Evolutionary conservation across 2,113 vertebrate species (phyloP).

Genomic region (Corydoras maculifer): DNA sequence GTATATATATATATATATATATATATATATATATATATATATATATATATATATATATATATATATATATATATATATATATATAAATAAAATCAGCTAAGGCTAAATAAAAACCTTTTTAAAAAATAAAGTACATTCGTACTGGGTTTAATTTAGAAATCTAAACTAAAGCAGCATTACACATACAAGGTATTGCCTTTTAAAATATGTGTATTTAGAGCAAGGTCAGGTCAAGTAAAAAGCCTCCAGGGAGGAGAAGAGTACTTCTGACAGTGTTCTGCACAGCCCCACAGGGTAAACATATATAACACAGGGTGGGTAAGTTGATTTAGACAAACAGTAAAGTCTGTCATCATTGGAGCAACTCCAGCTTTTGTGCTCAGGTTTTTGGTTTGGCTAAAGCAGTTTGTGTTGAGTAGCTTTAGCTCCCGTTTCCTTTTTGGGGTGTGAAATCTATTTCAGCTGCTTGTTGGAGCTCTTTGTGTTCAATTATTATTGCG

Average conservation of each 20-base stretch:
- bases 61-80: too few species aligned
- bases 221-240: constrained; percentile 18
- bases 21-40: too few species aligned
- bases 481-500: constrained; percentile 8
- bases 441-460: constrained; percentile 24
- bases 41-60: too few species aligned
- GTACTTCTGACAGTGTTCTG: constrained; percentile 19
- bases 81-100: too few species aligned
- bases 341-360: constrained; percentile 22
- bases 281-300: constrained; percentile 30
- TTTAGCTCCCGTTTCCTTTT: constrained; percentile 9
- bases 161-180: background rate
- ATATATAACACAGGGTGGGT: constrained; percentile 16
- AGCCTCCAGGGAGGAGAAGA: constrained; percentile 26
- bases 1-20: too few species aligned
- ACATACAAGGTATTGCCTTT: constrained; percentile 2
- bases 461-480: constrained; percentile 12
- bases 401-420: constrained; percentile 5
- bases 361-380: constrained; percentile 9
- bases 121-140: too few species aligned
- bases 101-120: too few species aligned
- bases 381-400: background rate
- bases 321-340: constrained; percentile 15
- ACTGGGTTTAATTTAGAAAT: background rate
- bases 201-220: constrained; percentile 22